Percentiles rank a stretch among this genome's conserved stretches.
phyloP scores from a whole-genome alignment of 2,888 invertebrate species.

The Aethes cnicana region DNA sequence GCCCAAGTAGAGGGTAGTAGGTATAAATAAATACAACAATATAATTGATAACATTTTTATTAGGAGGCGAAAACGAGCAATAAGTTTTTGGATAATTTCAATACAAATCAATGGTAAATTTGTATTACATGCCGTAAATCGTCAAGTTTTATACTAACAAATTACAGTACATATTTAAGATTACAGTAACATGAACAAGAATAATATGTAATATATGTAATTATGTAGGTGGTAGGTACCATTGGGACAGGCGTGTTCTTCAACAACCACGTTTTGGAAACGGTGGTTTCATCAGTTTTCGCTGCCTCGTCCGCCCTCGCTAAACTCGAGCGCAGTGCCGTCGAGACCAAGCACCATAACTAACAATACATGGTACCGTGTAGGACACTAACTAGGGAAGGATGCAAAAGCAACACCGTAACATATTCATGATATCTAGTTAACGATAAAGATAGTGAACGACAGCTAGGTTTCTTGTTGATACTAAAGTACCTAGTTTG shows the following conservation, averaged over 20 bases:
- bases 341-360: slow-evolving; percentile 47
- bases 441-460: slow-evolving; percentile 21
- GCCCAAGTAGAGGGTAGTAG: background rate
- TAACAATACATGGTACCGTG: slow-evolving; percentile 24
- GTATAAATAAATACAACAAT: slow-evolving; percentile 51
- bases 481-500: slow-evolving; percentile 41
- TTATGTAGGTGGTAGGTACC: slow-evolving; percentile 20
- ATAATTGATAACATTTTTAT: slow-evolving; percentile 82
- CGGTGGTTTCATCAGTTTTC: background rate
- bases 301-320: too few species aligned
- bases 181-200: slow-evolving; percentile 81
- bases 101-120: slow-evolving; percentile 76
- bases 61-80: slow-evolving; percentile 83
- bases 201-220: too few species aligned
- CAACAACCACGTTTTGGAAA: background rate
- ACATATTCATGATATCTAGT: slow-evolving; percentile 39
- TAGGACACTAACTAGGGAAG: slow-evolving; percentile 37
- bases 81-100: slow-evolving; percentile 78
- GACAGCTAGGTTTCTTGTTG: slow-evolving; percentile 16
- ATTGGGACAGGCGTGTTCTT: slow-evolving; percentile 1
- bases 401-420: slow-evolving; percentile 55
- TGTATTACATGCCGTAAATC: slow-evolving; percentile 75
- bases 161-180: slow-evolving; percentile 74
- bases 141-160: slow-evolving; percentile 74
- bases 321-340: background rate